Evolutionary conservation across 1,140 invertebrate genomes (phyloP), one percentile per base, ranked within the genome.

Genomic region (Papilio polytes): DNA sequence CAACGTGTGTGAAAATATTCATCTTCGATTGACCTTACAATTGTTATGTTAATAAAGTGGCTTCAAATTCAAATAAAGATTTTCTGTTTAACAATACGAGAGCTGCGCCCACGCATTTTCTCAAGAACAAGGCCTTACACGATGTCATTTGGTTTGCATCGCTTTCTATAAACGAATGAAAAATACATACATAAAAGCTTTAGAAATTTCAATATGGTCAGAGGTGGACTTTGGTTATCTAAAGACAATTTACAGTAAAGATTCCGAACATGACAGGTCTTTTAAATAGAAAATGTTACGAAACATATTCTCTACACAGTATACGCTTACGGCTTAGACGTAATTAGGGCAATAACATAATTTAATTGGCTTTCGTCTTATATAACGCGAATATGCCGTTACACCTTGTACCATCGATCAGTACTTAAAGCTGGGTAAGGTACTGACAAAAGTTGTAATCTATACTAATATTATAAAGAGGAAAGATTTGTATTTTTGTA

Each of bases 101-200:
- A 22, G 46, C 3, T 48, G 20, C 74, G 46, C 74, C 74, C 22
- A 76, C 74, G 44, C 44, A 15, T 74, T 46, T 53, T 46, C n/a
- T 26, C 74, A 76, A 76, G 46, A 76, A 51, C 74, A 76, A 51
- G 20, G 22, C 74, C 44, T 76, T 51, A 51, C 8, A 20, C 44
- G 41, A 46, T 76, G 74, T 76, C 46, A 48, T 51, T 48, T 48
- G 13, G 22, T 76, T 76, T 53, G 41, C 44, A 51, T 26, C 41
- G 46, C 74, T 76, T 76, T 76, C 74, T 48, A 44, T 53, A 70
- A 48, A 76, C 22, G 20, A 53, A 51, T 76, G 74, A 70, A 70
- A 70, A 70, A 31, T 15, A 63, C 20, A 31, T 31, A 13, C 26
- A 36, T 70, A 31, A 70, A 31, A 70, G 63, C 26, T 36, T 70